Evolutionary conservation across 1,140 invertebrate genomes (phyloP).

Genomic region (Atta cephalotes): DNA sequence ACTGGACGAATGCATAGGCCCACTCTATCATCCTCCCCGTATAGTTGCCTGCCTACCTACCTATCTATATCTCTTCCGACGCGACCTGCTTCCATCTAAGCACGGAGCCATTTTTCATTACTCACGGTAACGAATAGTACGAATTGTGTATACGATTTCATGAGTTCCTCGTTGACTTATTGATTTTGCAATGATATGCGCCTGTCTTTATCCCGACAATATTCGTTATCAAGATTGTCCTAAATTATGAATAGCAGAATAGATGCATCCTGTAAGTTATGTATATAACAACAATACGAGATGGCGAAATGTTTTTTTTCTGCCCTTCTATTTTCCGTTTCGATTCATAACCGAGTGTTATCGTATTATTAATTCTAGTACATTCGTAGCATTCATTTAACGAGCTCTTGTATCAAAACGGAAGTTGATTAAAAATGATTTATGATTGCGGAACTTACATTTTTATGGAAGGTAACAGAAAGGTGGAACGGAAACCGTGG

Average conservation of each 20-base stretch:
- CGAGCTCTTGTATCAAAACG: slow-evolving; percentile 59
- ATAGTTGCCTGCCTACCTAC: slow-evolving; percentile 62
- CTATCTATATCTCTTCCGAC: slow-evolving; percentile 75
- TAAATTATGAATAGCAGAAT: slow-evolving; percentile 36
- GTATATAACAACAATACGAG: background rate
- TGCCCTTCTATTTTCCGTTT: background rate
- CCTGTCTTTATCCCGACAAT: background rate
- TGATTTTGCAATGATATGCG: slow-evolving; percentile 45
- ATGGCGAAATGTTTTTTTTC: slow-evolving; percentile 14
- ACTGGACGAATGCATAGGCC: slow-evolving; percentile 82
- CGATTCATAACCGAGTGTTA: slow-evolving; percentile 4
- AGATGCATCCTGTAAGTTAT: background rate
- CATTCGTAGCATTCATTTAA: slow-evolving; percentile 42
- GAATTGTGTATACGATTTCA: slow-evolving; percentile 44
- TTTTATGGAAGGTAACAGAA: slow-evolving; percentile 54
- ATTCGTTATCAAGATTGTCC: slow-evolving; percentile 40
- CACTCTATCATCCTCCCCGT: slow-evolving; percentile 82
- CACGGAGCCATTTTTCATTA: slow-evolving; percentile 77
- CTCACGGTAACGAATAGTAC: slow-evolving; percentile 59
- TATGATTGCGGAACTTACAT: slow-evolving; percentile 59
- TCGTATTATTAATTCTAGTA: slow-evolving; percentile 57
- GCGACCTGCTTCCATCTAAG: slow-evolving; percentile 76
- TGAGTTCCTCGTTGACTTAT: background rate
- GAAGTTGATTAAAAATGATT: slow-evolving; percentile 66
- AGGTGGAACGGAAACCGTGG: slow-evolving; percentile 55